Base-by-base conservation (phyloP, 2,797 vertebrate species). In the Pelochelys cantorii region DNA sequence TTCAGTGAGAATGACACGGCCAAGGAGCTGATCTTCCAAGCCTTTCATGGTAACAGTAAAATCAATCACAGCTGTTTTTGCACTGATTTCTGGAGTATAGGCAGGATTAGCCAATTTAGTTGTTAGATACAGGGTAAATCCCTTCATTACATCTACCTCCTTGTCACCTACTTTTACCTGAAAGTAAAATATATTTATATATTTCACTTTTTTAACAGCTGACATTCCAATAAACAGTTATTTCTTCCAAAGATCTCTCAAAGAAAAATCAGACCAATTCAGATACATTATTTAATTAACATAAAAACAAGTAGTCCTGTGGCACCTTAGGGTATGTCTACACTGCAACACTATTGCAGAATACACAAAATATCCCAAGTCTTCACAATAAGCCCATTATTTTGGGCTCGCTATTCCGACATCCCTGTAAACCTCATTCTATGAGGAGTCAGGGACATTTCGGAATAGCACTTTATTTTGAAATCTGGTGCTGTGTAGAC, bases 121-220 rank as follows among this genome's bases (percentile, higher is more conserved):
- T 93, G 98, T 99, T 90, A 99, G 98, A 91, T 99, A 99, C 83
- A 99, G 98, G 0, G 89, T 98, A 96, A 99, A 99, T 3, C 98
- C 98, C 65, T 97, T 97, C 91, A 97, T 97, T 75, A 99, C 96
- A 53, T 99, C 99, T 91, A 98, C 97, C 89, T 99, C 98, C 89
- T 99, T 99, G 91, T 99, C 98, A 71, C 98, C 98, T 2, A 99
- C 97, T 97, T 98, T 99, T 90, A 99, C 98, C 98, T 99, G 95
- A 81, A 95, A 96, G 91, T 65, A 86, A 93, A 92, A 90, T 17
- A 56, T 27, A 81, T 59, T 79, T 48, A 68, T 14, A 75, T 42
- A 83, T 84, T 4, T 84, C 22, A 74, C 8, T 0, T 86, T 91
- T 95, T 94, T 31, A 81, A 57, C 91, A 93, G 34, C 3, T 82